Evolutionary conservation across 2,113 vertebrate species (phyloP), one percentile per base, ranked within the genome.

Genomic region (Coryphaenoides rupestris): DNA sequence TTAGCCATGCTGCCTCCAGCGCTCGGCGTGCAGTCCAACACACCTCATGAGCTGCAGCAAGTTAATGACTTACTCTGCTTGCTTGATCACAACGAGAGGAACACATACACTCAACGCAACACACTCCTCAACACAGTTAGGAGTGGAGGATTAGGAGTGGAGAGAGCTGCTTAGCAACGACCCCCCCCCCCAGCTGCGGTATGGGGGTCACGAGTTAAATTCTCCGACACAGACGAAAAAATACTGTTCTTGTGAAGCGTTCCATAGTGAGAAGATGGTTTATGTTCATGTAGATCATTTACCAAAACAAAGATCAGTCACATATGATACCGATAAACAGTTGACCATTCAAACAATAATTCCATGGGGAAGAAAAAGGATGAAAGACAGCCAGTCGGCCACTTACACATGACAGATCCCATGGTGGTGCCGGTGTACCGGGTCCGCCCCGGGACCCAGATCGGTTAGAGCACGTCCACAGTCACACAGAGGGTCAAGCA

Each of bases 391-490:
- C 19, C 14, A 66, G 12, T 3, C 12, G 21, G 17, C 19, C 14
- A 85, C 86, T 88, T 83, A 88, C 86, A 88, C 61, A 88, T 84
- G 9, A 88, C 78, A 15, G 86, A 86, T 72, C 84, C 86, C 86
- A 88, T 86, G 58, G 23, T 75, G 58, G 23, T 75, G 74, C 57
- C 62, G 70, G 40, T 46, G 52, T 23, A 16, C 15, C 14, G 1
- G 26, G 52, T 16, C 72, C 58, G 33, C 33, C 21, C 22, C 5
- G 21, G n/a, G 13, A 13, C 5, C 1, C 12, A n/a, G n/a, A n/a
- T n/a, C n/a, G 1, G 28, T 55, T 65, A 74, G 19, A 23, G 10
- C 19, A 65, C 17, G 12, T 21, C 7, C 58, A 33, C 50, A 15
- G 9, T 22, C 62, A 40, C 24, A 26, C 52, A n/a, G n/a, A n/a